Base-by-base conservation (phyloP, 2,113 vertebrate species). In the Zingel zingel region DNA sequence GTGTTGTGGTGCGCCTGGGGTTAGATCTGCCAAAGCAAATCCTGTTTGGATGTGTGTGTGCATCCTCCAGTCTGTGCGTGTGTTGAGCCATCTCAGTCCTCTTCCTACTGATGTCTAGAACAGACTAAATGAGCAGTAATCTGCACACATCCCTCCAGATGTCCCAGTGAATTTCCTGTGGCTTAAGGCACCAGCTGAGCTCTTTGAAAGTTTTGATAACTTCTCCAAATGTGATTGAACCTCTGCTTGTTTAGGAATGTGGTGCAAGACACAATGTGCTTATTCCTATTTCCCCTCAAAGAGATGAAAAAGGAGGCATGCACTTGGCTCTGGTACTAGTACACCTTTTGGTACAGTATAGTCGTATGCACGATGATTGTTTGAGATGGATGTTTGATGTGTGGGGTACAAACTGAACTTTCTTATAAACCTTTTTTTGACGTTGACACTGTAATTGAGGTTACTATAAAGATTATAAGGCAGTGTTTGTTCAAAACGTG, bases 71-170 rank as follows among this genome's bases (percentile, higher is more conserved):
- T 61, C 56, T 78, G 75, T 74, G 79, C 72, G 70, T 72, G 81
- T 79, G 83, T 83, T 90, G 67, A 80, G 76, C 77, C 74, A 86
- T 88, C 84, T 88, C 84, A 75, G 90, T 88, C 86, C 81, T 91
- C 79, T 86, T 85, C 85, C 90, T 86, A 93, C 92, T 95, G 94
- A 95, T 95, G 94, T 95, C 92, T 94, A 92, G 93, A 93, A 89
- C 94, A 93, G 92, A 93, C 93, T 93, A 95, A 95, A 95, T 95
- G 93, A 94, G 93, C 90, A 95, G 93, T 95, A 95, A 95, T 96
- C 94, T 95, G 90, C 90, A 83, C 88, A 93, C 94, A 95, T 95
- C 88, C 94, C 94, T 94, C 94, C 95, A 95, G 94, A 95, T 95
- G 95, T 94, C 92, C 90, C 74, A 89, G 91, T 90, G 93, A 95